phyloP scores from a whole-genome alignment of 2,113 vertebrate species.

The Manacus vitellinus region DNA sequence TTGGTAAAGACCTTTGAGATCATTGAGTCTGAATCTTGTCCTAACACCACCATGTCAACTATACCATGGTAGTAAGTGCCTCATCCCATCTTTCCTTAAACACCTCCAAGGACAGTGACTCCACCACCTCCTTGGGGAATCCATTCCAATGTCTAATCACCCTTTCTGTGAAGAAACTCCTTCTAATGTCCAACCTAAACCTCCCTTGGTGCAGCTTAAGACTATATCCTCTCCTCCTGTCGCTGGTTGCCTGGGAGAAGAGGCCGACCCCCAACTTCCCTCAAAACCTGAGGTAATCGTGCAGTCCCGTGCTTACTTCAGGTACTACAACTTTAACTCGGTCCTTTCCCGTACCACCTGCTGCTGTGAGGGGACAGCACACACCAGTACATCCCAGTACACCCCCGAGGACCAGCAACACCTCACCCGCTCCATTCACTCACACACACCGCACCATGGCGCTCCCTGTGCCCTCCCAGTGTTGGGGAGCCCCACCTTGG shows the following conservation, averaged over 20 bases:
- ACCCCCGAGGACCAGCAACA: too few relatives aligned
- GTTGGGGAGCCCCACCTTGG: fast-evolving
- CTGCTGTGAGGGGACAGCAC: not conserved
- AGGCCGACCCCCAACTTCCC: too few relatives aligned
- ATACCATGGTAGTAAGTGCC: too few relatives aligned
- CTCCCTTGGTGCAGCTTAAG: not conserved
- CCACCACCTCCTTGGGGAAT: not conserved
- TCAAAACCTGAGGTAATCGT: not conserved
- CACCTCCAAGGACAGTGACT: not conserved
- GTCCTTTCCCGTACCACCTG: not conserved
- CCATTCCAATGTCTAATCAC: not conserved
- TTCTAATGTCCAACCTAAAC: not conserved
- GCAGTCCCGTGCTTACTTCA: not conserved
- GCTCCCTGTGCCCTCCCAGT: not conserved
- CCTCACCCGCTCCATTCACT: fast-evolving
- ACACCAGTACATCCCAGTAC: fast-evolving
- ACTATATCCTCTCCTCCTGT: not conserved
- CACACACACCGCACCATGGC: fast-evolving
- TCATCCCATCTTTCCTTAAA: not conserved
- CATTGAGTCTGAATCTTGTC: too few relatives aligned
- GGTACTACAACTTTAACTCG: fast-evolving
- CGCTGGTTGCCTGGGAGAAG: not conserved
- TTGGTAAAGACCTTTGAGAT: not conserved
- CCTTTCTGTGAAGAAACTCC: not conserved
- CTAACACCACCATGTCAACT: not conserved